phyloP scores from a whole-genome alignment of 1,140 invertebrate species.

The Oryctes rhinoceros region DNA sequence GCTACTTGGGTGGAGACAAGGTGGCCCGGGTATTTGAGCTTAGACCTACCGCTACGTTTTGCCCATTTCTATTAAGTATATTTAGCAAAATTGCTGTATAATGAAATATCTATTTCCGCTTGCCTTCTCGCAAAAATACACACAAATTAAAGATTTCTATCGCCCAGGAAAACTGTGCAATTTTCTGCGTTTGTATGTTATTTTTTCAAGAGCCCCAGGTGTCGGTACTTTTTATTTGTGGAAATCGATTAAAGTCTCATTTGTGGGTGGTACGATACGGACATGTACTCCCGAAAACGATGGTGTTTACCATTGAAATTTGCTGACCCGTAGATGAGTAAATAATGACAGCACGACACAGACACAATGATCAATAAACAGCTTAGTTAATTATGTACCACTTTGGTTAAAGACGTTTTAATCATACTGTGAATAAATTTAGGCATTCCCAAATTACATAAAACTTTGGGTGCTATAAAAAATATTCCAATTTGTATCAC shows the following conservation, averaged over 20 bases:
- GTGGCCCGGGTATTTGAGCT: neutral
- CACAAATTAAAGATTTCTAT: neutral
- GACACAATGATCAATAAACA: too few species aligned
- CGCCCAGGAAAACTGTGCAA: neutral
- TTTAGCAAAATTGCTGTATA: constrained; percentile 30
- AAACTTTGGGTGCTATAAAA: too few species aligned
- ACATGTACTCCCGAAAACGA: constrained; percentile 45
- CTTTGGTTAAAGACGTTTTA: too few species aligned
- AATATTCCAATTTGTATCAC: too few species aligned
- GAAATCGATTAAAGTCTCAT: constrained; percentile 48
- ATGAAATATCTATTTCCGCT: constrained; percentile 39
- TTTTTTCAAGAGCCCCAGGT: constrained; percentile 1
- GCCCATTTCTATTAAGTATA: neutral
- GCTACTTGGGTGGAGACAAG: too few species aligned
- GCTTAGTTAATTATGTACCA: too few species aligned
- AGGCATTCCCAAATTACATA: too few species aligned
- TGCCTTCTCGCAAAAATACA: constrained; percentile 18
- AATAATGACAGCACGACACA: too few species aligned
- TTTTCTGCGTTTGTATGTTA: constrained; percentile 12
- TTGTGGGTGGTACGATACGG: constrained; percentile 41
- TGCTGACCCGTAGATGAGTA: constrained; percentile 47
- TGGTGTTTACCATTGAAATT: constrained; percentile 44
- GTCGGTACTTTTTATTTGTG: constrained; percentile 17
- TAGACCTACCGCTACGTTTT: neutral
- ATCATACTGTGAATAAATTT: too few species aligned